Evolutionary conservation across 2,888 invertebrate genomes (phyloP), one percentile per base, ranked within the genome.

Genomic region (Rhorus exstirpatorius): DNA sequence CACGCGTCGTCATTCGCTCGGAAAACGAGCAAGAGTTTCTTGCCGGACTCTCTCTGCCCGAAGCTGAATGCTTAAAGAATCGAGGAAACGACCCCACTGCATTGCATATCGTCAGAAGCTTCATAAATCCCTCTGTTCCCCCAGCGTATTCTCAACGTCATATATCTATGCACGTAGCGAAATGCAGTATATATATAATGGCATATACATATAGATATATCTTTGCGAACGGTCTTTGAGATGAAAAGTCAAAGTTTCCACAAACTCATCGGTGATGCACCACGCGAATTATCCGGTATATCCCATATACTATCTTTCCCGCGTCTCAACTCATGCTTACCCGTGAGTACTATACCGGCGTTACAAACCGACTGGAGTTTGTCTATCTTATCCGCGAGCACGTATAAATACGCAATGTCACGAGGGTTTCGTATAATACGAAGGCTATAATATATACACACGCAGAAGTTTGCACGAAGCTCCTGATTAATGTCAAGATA

Each of bases 211-310:
- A n/a, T 14, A 14, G 10, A 14, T 6, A 55, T 24, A 26, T 7
- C 14, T 31, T 24, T 44, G 19, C 21, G 67, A 10, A 58, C n/a
- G 46, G 31, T 17, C 67, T 72, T 77, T 78, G 78, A 78, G 63
- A 78, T 60, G 72, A 68, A 70, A 70, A 72, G 72, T 78, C 81
- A 77, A 81, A 81, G 81, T 81, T 81, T 55, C 68, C 31, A 8
- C 65, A 35, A 71, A 41, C 78, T 81, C 81, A 78, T 78, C 68
- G 78, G 46, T 26, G 63, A 74, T 68, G 51, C 72, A 14, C 53
- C 44, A 8, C 24, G 19, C 53, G 46, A 60, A 63, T 68, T 74
- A 67, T 49, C 53, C 19, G 38, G 7, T 46, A 35, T 55, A 35
- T 31, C 44, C 31, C 44, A 19, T 10, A 26, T n/a, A 3, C 12